Evolutionary conservation across 2,888 invertebrate species (phyloP).

Genomic region (Lepeophtheirus nordmannii): DNA sequence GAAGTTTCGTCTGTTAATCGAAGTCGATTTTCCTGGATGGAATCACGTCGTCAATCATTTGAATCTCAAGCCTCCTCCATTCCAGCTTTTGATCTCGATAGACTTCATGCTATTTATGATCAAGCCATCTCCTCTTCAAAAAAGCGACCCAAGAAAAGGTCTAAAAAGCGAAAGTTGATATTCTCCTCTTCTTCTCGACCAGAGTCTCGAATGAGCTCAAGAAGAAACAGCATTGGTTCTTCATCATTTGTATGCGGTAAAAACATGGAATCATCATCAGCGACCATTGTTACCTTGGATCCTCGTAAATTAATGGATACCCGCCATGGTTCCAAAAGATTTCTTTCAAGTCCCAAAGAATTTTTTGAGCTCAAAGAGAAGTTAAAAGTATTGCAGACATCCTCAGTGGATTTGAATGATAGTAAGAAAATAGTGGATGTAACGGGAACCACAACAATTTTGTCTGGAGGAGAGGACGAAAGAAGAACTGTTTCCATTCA

Average conservation of each 20-base stretch:
- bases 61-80: slow-evolving; percentile 12
- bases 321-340: neutral
- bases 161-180: neutral
- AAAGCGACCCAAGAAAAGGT: slow-evolving; percentile 2
- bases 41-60: slow-evolving; percentile 1
- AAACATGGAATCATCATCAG: neutral
- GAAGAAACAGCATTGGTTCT: slow-evolving; percentile 7
- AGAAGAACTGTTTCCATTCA: neutral
- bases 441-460: neutral
- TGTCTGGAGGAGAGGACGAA: neutral
- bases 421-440: neutral
- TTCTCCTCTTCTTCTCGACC: neutral
- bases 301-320: slow-evolving; percentile 1
- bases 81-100: neutral
- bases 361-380: slow-evolving; percentile 15
- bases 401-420: neutral
- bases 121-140: neutral
- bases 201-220: neutral
- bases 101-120: slow-evolving; percentile 12
- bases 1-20: neutral
- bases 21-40: slow-evolving; percentile 1
- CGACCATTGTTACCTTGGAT: neutral
- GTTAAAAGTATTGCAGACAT: neutral
- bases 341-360: neutral
- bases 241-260: neutral